These are phyloP conservation scores for Pelecanoides urinatrix DNA, from an alignment of 2,113 vertebrate genomes.

Conservation along the genomic window DNA sequence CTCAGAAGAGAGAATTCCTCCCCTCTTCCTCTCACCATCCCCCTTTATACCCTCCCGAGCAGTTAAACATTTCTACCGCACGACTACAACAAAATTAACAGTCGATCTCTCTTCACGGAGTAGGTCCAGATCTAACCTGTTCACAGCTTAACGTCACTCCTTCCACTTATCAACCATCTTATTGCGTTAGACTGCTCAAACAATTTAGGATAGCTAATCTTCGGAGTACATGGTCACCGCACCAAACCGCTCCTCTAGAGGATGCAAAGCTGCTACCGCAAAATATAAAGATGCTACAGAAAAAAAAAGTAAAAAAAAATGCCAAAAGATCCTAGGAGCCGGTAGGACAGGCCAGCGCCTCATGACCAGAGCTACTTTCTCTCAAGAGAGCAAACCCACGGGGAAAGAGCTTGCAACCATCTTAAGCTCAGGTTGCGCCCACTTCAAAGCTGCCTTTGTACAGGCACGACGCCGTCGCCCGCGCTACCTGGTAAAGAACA, in stretches of 20 bases:
- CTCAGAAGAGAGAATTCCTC: neutral
- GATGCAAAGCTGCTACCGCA: neutral
- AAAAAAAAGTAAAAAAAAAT: too few species aligned
- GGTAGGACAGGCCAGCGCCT: too few species aligned
- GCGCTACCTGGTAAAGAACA: rapidly evolving
- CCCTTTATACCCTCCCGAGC: neutral
- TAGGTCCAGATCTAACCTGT: neutral
- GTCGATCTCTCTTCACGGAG: neutral
- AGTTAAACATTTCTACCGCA: neutral
- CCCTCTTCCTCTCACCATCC: neutral
- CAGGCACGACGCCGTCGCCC: rapidly evolving
- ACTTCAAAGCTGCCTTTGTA: neutral
- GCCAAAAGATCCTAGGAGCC: neutral
- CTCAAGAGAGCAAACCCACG: neutral
- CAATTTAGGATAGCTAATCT: neutral
- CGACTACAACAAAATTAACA: neutral
- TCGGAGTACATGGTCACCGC: rapidly evolving
- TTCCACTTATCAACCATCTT: too few species aligned
- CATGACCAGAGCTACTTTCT: rapidly evolving
- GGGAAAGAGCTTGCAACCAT: neutral
- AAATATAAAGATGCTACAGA: neutral
- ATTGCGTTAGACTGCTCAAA: rapidly evolving
- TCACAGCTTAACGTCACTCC: neutral
- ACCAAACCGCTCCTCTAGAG: rapidly evolving
- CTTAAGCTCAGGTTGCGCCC: neutral